Percentiles rank a stretch among this genome's conserved stretches.
These are phyloP conservation scores for Tonatia bakeri DNA, from an alignment of 2,113 vertebrate species.

Conservation along the genomic window DNA sequence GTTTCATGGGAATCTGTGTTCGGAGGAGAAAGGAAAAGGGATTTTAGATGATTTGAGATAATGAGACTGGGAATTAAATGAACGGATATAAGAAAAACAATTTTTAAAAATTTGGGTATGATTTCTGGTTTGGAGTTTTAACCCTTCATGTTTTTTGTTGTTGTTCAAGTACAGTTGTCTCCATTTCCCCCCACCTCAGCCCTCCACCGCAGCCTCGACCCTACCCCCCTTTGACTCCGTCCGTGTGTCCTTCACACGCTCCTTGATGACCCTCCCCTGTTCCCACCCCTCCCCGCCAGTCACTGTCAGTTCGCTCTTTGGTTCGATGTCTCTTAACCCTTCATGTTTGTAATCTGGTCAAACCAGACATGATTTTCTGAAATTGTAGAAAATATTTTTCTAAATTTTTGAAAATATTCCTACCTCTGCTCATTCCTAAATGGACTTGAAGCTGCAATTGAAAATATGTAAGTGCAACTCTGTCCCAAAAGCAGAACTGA, in stretches of 20 bases:
- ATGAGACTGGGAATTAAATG: neutral
- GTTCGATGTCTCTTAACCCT: no score
- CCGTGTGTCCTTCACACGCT: no score
- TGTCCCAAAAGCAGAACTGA: neutral
- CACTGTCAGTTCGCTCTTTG: no score
- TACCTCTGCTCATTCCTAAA: neutral
- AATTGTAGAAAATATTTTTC: neutral
- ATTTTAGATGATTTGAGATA: neutral
- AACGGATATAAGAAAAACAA: neutral
- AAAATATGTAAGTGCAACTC: neutral
- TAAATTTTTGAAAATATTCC: neutral
- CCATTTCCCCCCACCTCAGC: no score
- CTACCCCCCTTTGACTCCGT: no score
- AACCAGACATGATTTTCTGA: neutral
- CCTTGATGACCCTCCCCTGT: no score
- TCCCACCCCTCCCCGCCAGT: no score
- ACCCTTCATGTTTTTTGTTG: neutral
- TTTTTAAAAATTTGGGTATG: neutral
- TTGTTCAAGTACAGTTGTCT: no score
- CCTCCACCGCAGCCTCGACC: no score
- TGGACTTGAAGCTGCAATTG: neutral
- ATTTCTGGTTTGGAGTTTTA: neutral
- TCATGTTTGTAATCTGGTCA: neutral
- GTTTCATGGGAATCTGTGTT: neutral
- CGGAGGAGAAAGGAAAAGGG: neutral